These are phyloP conservation scores for Cenopis cana DNA, from an alignment of 2,888 invertebrate genomes.

Conservation along the genomic window DNA sequence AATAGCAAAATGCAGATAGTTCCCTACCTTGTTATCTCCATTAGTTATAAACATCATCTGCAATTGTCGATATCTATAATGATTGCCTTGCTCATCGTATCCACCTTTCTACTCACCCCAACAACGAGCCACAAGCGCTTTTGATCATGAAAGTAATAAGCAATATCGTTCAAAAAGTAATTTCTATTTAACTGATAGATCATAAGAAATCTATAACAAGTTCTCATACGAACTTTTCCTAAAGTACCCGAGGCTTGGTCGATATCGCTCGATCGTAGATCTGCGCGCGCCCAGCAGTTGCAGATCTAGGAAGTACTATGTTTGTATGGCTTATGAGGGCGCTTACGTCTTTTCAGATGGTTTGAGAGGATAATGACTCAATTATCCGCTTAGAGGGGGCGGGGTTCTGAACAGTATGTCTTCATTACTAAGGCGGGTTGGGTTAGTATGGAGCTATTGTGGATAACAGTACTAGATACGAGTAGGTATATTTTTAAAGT, in stretches of 20 bases:
- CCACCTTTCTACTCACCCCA: constrained; percentile 9
- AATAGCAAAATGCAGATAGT: too few relatives aligned
- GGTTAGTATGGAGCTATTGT: constrained; percentile 52
- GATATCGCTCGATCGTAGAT: constrained; percentile 70
- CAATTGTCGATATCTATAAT: neutral
- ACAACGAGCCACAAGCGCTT: constrained; percentile 5
- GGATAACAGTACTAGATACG: neutral
- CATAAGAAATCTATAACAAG: constrained; percentile 47
- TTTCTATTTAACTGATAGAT: constrained; percentile 45
- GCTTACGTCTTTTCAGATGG: constrained; percentile 33
- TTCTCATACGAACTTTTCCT: constrained; percentile 44
- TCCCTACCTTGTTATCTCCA: too few relatives aligned
- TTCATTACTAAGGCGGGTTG: constrained; percentile 71
- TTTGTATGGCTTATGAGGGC: constrained; percentile 11
- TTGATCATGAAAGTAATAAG: constrained; percentile 39
- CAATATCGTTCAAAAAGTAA: constrained; percentile 40
- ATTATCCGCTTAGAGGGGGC: constrained; percentile 84
- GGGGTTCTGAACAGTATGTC: constrained; percentile 76
- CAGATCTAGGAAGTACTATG: neutral
- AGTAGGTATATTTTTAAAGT: neutral
- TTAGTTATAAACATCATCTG: too few relatives aligned
- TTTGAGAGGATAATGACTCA: constrained; percentile 76
- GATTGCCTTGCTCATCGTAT: constrained; percentile 2
- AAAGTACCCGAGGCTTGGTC: constrained; percentile 65
- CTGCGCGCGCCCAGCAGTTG: constrained; percentile 71